Evolutionary conservation across 2,888 invertebrate species (phyloP), one percentile per base, ranked within the genome.

Genomic region (Drosophila buzzatii): DNA sequence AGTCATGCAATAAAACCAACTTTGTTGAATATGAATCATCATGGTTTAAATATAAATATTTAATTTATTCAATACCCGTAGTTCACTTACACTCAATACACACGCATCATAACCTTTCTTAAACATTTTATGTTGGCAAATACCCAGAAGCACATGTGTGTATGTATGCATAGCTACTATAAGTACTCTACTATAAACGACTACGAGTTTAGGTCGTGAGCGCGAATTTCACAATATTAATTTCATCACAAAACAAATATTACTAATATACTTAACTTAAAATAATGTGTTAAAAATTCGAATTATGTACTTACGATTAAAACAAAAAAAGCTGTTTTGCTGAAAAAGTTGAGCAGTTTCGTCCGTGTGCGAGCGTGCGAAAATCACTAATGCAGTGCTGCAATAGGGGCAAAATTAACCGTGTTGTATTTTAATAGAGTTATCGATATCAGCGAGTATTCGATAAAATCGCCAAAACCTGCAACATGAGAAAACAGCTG

Each of bases 271-370:
- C n/a, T 14, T 16, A 35, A 16, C 4, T 23, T 42, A n/a, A n/a
- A n/a, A n/a, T n/a, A n/a, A n/a, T n/a, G n/a, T n/a, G 51, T 27
- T 3, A 45, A n/a, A 16, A 45, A 51, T 49, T 16, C 59, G 14
- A 35, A 23, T 53, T 45, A n/a, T 47, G 18, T 92, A 92, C 92
- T 92, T 91, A 92, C 92, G 91, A 87, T 92, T 92, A 92, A 92
- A 92, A 92, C 92, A 92, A 92, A 92, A 92, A 91, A 92, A 92
- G 89, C 85, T 86, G 92, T 92, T 92, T 89, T 89, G 91, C 91
- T 90, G 83, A 91, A 90, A 75, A 88, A 86, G 81, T 70, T 62
- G 64, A 74, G 69, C 70, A 70, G 70, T 71, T 66, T 23, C 61
- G 73, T 76, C 63, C 66, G 73, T 73, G 35, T 51, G 44, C 56